These are phyloP conservation scores for Macroramphosus scolopax DNA, from an alignment of 2,797 vertebrate species.

Conservation along the genomic window DNA sequence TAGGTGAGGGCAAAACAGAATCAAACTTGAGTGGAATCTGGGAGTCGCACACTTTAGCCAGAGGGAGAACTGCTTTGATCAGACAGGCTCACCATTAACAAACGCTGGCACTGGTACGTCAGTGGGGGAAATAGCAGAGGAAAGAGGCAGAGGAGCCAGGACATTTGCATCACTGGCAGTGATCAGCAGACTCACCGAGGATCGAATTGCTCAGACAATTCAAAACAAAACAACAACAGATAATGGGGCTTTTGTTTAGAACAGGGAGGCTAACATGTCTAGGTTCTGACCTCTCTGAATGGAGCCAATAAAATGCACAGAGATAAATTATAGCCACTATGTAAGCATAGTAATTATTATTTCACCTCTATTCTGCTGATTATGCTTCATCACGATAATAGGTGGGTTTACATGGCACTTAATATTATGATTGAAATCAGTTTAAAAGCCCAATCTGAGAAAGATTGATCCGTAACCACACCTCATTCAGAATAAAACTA, in stretches of 20 bases:
- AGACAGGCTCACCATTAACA: constrained; percentile 44
- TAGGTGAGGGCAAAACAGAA: constrained; percentile 35
- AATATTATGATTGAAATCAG: no score
- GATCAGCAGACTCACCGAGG: constrained; percentile 28
- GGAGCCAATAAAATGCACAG: constrained; percentile 2
- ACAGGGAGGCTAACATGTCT: neutral
- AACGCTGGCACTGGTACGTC: constrained; percentile 49
- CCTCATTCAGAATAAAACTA: no score
- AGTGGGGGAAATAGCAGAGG: constrained; percentile 25
- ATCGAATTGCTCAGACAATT: constrained; percentile 7
- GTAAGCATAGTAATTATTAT: constrained; percentile 14
- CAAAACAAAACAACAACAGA: constrained; percentile 14
- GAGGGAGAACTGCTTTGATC: constrained; percentile 41
- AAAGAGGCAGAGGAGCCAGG: constrained; percentile 16
- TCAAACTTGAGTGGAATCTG: constrained; percentile 28
- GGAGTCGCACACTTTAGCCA: constrained; percentile 24
- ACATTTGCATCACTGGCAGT: constrained; percentile 21
- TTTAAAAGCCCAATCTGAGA: no score
- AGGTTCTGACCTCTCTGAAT: constrained; percentile 20
- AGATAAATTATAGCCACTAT: constrained; percentile 8
- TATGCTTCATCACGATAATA: neutral
- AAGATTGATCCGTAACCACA: no score
- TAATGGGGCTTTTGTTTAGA: constrained; percentile 16
- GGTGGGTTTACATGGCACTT: no score
- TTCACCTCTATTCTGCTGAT: neutral